Base-by-base conservation (phyloP, 2,797 vertebrate genomes). In the Catamblyrhynchus diadema region DNA sequence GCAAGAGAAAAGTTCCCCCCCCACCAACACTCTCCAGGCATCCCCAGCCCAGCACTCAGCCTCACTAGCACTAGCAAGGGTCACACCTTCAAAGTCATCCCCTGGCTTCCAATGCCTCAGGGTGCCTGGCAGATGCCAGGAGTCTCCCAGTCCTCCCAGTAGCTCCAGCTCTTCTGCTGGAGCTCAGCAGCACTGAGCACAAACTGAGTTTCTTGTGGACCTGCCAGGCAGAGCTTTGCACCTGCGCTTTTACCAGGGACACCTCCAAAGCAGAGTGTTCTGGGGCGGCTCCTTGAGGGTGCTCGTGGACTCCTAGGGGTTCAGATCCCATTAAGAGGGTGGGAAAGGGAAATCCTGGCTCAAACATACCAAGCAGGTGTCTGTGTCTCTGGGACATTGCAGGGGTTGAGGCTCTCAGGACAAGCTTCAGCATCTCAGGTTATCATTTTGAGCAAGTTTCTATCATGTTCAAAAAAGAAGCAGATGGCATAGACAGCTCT, bases 141-240 rank as follows among this genome's bases (percentile, higher is more conserved):
- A 62, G 13, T 21, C 10, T 59, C 81, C 42, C 37, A 57, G 60
- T 19, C 19, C 10, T 59, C 81, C 42, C 37, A 57, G 60, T 19
- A 47, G 33, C 22, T 56, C 71, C 22, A 56, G 37, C 19, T 79
- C 27, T 81, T 81, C 71, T 45, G 28, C 59, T 70, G 51, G n/a
- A n/a, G n/a, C 19, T 73, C 75, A 61, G 80, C 42, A 39, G 30
- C 33, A 32, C 22, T 0, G 0, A 56, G 50, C 35, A 72, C 22
- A 62, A 48, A 37, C 2, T 3, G 12, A 30, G 23, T 32, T 81
- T 78, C 47, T n/a, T 2, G 0, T 10, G 33, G 74, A 44, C 0
- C 0, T 16, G 15, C 24, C 56, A 48, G 51, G n/a, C 10, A 32
- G 0, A 3, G 39, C 20, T 53, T 45, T n/a, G 47, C 20, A 53